Evolutionary conservation across 2,888 invertebrate species (phyloP).

Genomic region (Leptopterna dolabrata): DNA sequence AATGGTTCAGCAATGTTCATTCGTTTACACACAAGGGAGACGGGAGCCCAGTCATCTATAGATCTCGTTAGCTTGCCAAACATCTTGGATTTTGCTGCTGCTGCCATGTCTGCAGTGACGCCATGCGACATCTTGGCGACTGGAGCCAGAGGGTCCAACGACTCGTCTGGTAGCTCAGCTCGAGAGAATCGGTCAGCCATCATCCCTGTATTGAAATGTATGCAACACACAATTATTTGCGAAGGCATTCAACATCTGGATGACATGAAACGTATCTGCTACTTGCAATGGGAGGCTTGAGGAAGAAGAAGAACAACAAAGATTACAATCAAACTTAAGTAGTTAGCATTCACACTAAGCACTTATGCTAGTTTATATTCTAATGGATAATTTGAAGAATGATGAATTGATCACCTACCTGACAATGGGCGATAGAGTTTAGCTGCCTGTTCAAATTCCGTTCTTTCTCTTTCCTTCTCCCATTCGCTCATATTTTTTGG

Average conservation of each 20-base stretch:
- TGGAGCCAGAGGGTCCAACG: conserved; percentile 66
- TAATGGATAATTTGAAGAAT: no score
- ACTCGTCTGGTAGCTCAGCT: conserved; percentile 70
- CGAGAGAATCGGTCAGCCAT: conserved; percentile 75
- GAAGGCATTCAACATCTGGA: no score
- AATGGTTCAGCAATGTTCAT: conserved; percentile 83
- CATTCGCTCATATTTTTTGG: conserved; percentile 76
- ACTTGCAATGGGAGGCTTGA: no score
- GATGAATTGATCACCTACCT: conserved; percentile 7
- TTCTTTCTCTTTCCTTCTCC: conserved; percentile 82
- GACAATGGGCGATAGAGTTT: conserved; percentile 76
- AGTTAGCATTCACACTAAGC: no score
- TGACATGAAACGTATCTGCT: no score
- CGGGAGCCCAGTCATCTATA: conserved; percentile 83
- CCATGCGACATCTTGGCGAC: conserved; percentile 5
- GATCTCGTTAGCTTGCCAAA: conserved; percentile 81
- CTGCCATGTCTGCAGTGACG: conserved; percentile 61
- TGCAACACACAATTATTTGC: not conserved
- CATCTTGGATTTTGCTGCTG: conserved; percentile 80
- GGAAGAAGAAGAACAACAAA: no score
- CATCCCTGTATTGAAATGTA: not conserved
- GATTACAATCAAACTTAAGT: no score
- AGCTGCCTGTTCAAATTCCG: conserved; percentile 83
- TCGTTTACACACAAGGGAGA: conserved; percentile 84
- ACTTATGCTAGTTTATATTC: no score